phyloP scores from a whole-genome alignment of 2,113 vertebrate species.

The Nannobrachium achirus region DNA sequence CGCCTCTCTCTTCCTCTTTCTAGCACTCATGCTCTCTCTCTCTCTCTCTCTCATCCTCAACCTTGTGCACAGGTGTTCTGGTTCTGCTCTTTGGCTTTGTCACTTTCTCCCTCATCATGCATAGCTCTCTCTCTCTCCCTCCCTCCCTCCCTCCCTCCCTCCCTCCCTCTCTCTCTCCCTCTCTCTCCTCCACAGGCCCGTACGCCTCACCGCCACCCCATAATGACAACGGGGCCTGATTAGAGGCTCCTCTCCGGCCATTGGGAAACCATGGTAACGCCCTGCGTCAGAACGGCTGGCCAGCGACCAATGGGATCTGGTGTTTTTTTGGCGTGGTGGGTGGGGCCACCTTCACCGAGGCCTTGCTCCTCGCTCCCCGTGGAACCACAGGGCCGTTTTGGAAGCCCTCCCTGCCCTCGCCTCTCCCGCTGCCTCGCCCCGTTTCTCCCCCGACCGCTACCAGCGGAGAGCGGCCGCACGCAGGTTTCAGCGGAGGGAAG shows the following conservation, averaged over 20 bases:
- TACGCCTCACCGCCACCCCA: constrained; percentile 51
- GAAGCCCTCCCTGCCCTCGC: constrained; percentile 51
- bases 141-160: constrained; percentile 23
- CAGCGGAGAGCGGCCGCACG: constrained; percentile 39
- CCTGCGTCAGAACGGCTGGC: constrained; percentile 61
- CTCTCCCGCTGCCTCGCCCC: constrained; percentile 54
- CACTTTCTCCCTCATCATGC: too few relatives aligned
- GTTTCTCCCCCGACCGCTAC: constrained; percentile 49
- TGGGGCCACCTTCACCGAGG: constrained; percentile 39
- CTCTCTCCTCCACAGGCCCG: constrained; percentile 12
- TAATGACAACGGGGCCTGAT: constrained; percentile 61
- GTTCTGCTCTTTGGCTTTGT: too few relatives aligned
- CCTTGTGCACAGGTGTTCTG: too few relatives aligned
- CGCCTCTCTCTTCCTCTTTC: not conserved
- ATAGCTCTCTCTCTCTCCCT: not conserved
- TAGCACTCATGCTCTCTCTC: not conserved
- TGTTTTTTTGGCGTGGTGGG: constrained; percentile 38
- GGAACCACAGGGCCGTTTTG: constrained; percentile 56
- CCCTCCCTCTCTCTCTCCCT: constrained; percentile 7
- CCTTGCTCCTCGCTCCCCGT: constrained; percentile 5
- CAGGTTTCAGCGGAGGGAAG: constrained; percentile 20
- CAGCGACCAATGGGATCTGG: constrained; percentile 47
- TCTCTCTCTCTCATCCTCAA: constrained; percentile 1
- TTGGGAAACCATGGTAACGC: constrained; percentile 58
- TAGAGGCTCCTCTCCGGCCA: constrained; percentile 62